Evolutionary conservation across 2,888 invertebrate genomes (phyloP).

Genomic region (Dinocampus coccinellae): DNA sequence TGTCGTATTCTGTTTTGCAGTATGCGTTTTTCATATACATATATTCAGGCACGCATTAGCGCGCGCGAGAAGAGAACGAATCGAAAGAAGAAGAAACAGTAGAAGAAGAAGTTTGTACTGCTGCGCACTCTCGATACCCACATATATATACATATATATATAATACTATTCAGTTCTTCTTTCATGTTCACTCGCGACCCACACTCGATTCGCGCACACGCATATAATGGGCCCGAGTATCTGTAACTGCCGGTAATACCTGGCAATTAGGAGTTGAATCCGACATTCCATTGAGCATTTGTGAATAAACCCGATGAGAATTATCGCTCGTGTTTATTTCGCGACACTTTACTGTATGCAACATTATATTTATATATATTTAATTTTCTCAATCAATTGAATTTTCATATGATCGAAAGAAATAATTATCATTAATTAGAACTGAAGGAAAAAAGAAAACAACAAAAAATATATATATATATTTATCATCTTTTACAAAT

Average conservation of each 20-base stretch:
- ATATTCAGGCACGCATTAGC: slow-evolving; percentile 6
- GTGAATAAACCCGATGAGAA: slow-evolving; percentile 29
- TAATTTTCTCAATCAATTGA: neutral
- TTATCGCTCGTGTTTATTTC: slow-evolving; percentile 29
- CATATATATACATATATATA: neutral
- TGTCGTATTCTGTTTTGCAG: slow-evolving; percentile 1
- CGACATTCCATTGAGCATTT: slow-evolving; percentile 32
- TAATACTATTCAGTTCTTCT: slow-evolving; percentile 7
- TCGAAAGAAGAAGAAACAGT: neutral
- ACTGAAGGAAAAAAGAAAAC: neutral
- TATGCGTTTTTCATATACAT: slow-evolving; percentile 11
- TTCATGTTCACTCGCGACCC: slow-evolving; percentile 18
- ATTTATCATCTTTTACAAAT: no score
- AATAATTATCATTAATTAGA: neutral
- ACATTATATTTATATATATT: neutral
- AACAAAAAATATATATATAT: neutral
- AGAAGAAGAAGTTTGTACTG: neutral
- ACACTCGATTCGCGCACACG: slow-evolving; percentile 47
- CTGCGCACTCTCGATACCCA: neutral
- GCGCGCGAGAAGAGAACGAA: neutral
- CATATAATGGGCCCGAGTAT: slow-evolving; percentile 52
- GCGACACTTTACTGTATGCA: slow-evolving; percentile 19
- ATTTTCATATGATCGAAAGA: neutral
- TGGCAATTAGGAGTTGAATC: slow-evolving; percentile 43
- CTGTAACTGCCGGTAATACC: slow-evolving; percentile 53